These are phyloP conservation scores for Mesembrinibis cayennensis DNA, from an alignment of 2,113 vertebrate genomes.

Conservation along the genomic window DNA sequence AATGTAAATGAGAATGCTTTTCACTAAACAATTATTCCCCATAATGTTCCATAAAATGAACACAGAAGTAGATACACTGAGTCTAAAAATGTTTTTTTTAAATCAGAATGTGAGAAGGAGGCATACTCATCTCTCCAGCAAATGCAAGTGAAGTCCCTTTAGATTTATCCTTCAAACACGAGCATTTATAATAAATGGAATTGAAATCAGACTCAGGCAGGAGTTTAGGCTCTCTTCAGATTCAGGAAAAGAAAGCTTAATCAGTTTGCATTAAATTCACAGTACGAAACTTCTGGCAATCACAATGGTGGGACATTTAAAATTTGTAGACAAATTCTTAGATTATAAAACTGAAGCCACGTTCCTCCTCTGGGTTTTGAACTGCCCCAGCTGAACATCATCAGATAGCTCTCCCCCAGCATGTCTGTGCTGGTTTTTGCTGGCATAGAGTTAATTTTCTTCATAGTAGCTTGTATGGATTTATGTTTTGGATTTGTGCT, in stretches of 20 bases:
- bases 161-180: background rate
- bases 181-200: background rate
- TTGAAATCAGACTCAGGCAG: background rate
- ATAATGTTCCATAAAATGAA: background rate
- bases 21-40: background rate
- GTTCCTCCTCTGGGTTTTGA: background rate
- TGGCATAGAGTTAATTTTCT: no score
- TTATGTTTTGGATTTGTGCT: no score
- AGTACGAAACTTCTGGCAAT: background rate
- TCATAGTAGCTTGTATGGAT: no score
- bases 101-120: background rate
- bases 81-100: background rate
- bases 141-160: background rate
- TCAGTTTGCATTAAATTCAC: background rate
- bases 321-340: background rate
- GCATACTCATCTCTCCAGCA: background rate
- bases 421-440: background rate
- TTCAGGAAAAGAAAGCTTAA: background rate
- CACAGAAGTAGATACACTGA: background rate
- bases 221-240: background rate
- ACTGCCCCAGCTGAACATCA: background rate
- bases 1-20: constrained; percentile 8
- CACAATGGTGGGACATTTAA: background rate
- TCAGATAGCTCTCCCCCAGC: background rate
- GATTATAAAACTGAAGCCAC: background rate